Conservation (phyloP, 2,797 vertebrate genomes). For the Sebastes oblongus region DNA sequence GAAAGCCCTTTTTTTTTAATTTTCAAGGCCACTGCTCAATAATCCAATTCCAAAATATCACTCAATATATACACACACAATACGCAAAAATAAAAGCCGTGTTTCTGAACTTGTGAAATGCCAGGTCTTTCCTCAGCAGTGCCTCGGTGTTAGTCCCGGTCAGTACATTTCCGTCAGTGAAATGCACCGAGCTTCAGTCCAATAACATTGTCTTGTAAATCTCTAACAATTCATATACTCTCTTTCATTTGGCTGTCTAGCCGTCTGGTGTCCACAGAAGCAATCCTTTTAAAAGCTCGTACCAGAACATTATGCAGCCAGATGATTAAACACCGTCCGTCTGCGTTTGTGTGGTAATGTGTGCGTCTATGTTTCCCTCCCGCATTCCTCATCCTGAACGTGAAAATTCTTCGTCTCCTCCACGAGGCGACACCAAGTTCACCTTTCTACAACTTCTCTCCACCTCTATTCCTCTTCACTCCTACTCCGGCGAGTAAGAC, state of each 20-base stretch:
- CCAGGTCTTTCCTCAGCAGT: background rate
- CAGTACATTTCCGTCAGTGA: slow-evolving; percentile 6
- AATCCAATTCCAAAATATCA: slow-evolving; percentile 3
- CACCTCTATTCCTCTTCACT: background rate
- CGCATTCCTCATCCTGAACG: slow-evolving; percentile 20
- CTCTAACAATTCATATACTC: slow-evolving; percentile 27
- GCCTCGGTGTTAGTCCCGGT: background rate
- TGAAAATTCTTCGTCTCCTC: slow-evolving; percentile 25
- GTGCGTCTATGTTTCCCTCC: slow-evolving; percentile 4
- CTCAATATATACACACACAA: background rate
- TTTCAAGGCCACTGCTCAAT: background rate
- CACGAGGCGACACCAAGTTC: background rate
- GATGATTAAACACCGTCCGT: slow-evolving; percentile 53
- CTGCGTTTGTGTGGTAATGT: slow-evolving; percentile 19
- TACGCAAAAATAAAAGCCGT: background rate
- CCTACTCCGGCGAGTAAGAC: background rate
- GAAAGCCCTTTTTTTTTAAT: background rate
- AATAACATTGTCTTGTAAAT: slow-evolving; percentile 33
- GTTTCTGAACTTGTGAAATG: slow-evolving; percentile 18
- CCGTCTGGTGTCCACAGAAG: slow-evolving; percentile 43
- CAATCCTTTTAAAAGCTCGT: slow-evolving; percentile 65
- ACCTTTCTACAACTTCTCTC: background rate
- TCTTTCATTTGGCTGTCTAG: slow-evolving; percentile 43
- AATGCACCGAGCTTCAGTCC: slow-evolving; percentile 20
- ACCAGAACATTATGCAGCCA: slow-evolving; percentile 29